These are phyloP conservation scores for Buceros bicornis DNA, from an alignment of 2,797 vertebrate species.

Conservation along the genomic window DNA sequence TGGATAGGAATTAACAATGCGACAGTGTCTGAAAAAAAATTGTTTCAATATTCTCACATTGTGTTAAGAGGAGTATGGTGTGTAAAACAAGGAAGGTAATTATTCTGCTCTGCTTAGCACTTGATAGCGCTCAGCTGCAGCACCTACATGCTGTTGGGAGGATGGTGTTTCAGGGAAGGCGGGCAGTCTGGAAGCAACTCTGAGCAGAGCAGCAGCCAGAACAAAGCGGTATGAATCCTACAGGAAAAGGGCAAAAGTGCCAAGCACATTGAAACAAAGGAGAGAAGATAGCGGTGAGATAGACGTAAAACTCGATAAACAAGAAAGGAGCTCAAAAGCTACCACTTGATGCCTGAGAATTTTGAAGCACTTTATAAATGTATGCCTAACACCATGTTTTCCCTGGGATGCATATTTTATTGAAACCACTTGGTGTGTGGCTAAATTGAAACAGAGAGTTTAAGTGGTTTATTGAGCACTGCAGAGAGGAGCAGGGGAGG, in stretches of 20 bases:
- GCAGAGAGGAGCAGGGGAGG: not conserved
- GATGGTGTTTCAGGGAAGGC: not conserved
- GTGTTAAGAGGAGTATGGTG: not conserved
- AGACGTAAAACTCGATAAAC: not conserved
- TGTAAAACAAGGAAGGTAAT: slow-evolving; percentile 54
- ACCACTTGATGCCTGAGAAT: not conserved
- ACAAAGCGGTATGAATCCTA: not conserved
- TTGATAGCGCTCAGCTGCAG: slow-evolving; percentile 33
- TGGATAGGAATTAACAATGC: not conserved
- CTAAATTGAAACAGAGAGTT: not conserved
- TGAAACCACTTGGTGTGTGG: not conserved
- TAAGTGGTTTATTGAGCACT: slow-evolving; percentile 13
- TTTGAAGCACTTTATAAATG: not conserved
- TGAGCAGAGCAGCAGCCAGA: not conserved
- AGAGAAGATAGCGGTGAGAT: not conserved
- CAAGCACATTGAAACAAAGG: not conserved
- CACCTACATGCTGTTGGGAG: not conserved
- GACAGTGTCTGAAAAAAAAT: not conserved
- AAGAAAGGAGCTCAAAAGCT: not conserved
- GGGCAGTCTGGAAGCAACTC: not conserved
- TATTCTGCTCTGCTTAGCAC: slow-evolving; percentile 62
- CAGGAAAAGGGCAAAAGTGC: not conserved
- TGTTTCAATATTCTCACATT: not conserved
- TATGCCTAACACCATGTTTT: not conserved
- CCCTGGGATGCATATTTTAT: not conserved